These are phyloP conservation scores for Passer montanus DNA, from an alignment of 2,113 vertebrate species.

Conservation along the genomic window DNA sequence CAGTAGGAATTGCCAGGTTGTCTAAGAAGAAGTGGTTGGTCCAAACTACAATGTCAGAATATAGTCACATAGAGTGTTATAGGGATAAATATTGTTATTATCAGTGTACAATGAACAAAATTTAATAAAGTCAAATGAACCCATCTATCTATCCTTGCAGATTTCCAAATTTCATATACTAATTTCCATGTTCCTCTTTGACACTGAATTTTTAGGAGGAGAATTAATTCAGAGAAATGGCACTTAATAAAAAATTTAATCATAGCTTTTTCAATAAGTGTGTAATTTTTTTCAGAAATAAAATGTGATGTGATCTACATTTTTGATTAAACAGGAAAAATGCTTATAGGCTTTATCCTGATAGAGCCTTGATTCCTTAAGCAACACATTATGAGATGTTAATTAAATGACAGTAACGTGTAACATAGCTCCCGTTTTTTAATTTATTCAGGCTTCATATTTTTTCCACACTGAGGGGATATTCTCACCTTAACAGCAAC, in stretches of 20 bases:
- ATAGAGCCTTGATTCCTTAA: constrained; percentile 63
- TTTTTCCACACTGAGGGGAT: constrained; percentile 27
- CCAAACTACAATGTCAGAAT: not conserved
- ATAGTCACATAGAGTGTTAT: not conserved
- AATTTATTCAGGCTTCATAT: constrained; percentile 66
- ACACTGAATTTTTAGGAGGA: constrained; percentile 29
- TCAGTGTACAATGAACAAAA: not conserved
- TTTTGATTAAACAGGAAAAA: constrained; percentile 58
- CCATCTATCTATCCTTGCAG: not conserved
- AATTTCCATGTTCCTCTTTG: constrained; percentile 35
- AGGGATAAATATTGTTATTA: not conserved
- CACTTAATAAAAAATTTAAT: constrained; percentile 49
- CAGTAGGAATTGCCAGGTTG: not conserved
- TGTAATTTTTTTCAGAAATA: constrained; percentile 34
- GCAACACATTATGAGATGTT: constrained; percentile 66
- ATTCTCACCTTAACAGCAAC: constrained; percentile 50
- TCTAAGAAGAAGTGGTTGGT: not conserved
- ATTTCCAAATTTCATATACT: constrained; percentile 25
- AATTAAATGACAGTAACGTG: constrained; percentile 72
- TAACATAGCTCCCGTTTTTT: constrained; percentile 56
- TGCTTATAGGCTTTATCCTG: constrained; percentile 41
- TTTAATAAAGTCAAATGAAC: constrained; percentile 18
- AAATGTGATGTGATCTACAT: constrained; percentile 53
- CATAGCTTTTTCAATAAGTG: constrained; percentile 33
- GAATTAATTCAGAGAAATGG: constrained; percentile 37